Evolutionary conservation across 2,797 vertebrate genomes (phyloP), one percentile per base, ranked within the genome.

Genomic region (Glyptemys insculpta): DNA sequence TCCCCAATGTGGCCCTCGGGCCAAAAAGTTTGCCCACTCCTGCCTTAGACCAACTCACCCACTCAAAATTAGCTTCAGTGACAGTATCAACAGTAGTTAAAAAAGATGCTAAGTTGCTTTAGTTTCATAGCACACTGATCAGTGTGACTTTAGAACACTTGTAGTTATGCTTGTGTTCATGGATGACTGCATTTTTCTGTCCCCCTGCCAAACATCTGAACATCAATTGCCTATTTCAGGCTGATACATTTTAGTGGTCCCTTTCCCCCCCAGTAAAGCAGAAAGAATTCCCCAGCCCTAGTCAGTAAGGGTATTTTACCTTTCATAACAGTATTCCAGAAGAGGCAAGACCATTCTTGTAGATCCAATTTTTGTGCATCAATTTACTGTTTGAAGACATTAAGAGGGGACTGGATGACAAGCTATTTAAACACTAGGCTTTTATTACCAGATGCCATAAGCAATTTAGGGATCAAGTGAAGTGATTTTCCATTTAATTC

Each of bases 241-340:
- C 52, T 31, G 94, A 91, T 95, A 91, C 94, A 94, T 97, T 97
- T 93, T 88, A 97, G 86, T 92, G 94, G 93, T 96, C 95, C 95
- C 93, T 94, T 86, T 72, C 31, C 5, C 9, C 95, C 16, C 94
- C 92, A 94, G 94, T 93, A 97, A 97, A 96, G 7, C 90, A 90
- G 91, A 97, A 29, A 72, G 92, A 97, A 93, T 91, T 86, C 47
- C 49, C 81, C 41, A 57, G 72, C 85, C 23, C 50, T 90, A 86
- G 5, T 68, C 56, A 59, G 59, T 50, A 94, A 88, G 41, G 93
- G 86, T 83, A 72, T 76, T 97, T 96, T 81, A 92, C 89, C 83
- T 93, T 85, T 76, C 79, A 18, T 86, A 83, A 57, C 6, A 21
- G 49, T 91, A 78, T 68, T 92, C n/a, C 81, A 87, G 65, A 27